A percentile compares a stretch with the other conserved stretches of the same genome.
Conservation (phyloP, 2,113 vertebrate species). For the Bagarius yarrelli region DNA sequence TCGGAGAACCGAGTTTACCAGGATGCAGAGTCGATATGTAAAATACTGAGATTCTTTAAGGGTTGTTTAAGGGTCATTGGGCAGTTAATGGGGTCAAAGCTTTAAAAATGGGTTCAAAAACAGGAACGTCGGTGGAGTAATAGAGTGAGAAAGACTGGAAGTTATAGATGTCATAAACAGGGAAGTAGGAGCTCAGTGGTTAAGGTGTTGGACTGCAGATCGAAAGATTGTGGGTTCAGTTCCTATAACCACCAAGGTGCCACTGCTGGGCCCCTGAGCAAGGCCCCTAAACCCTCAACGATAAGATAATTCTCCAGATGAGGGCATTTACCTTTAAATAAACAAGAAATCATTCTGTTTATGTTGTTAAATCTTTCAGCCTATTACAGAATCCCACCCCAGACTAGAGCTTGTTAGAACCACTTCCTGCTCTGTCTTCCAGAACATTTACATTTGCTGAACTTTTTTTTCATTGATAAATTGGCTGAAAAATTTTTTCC, state of each 20-base stretch:
- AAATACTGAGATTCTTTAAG: constrained; percentile 1
- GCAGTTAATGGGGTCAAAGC: background rate
- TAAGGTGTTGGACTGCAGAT: too few relatives aligned
- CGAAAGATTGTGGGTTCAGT: too few relatives aligned
- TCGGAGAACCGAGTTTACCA: constrained; percentile 26
- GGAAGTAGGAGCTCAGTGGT: background rate
- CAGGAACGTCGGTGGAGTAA: background rate
- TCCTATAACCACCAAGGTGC: too few relatives aligned
- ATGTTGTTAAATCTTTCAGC: too few relatives aligned
- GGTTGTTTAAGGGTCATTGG: background rate
- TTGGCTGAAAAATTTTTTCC: too few relatives aligned
- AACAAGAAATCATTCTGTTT: too few relatives aligned
- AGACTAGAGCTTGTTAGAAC: background rate
- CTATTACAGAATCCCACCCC: background rate
- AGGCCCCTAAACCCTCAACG: too few relatives aligned
- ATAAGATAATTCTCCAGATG: too few relatives aligned
- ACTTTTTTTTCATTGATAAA: too few relatives aligned
- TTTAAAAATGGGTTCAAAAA: background rate
- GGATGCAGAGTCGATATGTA: constrained; percentile 23
- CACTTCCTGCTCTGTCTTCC: too few relatives aligned
- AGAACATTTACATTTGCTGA: background rate
- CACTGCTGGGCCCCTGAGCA: too few relatives aligned
- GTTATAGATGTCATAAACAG: background rate
- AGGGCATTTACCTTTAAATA: too few relatives aligned
- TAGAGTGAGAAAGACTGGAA: background rate